Evolutionary conservation across 2,113 vertebrate genomes (phyloP).

Genomic region (Sphaerodactylus townsendi): DNA sequence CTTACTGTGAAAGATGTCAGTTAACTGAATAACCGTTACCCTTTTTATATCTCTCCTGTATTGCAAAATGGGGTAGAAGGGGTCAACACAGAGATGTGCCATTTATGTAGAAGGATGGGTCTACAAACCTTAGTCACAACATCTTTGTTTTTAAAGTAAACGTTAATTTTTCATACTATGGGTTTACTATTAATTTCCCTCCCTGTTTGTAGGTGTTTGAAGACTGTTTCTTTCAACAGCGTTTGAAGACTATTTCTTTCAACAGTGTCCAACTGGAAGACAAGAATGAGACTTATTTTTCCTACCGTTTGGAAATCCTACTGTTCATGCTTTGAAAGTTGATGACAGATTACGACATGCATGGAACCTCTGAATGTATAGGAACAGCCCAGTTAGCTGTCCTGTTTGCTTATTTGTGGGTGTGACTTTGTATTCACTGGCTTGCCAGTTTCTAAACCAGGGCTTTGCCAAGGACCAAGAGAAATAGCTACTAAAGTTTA

Average conservation of each 20-base stretch:
- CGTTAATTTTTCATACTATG: constrained; percentile 5
- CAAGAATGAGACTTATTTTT: constrained; percentile 48
- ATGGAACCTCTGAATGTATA: neutral
- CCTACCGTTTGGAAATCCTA: constrained; percentile 51
- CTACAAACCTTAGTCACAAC: neutral
- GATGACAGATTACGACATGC: constrained; percentile 37
- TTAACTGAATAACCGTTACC: neutral
- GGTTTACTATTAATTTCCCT: constrained; percentile 28
- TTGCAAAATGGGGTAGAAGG: neutral
- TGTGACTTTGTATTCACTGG: constrained; percentile 16
- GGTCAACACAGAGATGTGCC: neutral
- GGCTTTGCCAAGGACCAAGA: constrained; percentile 9
- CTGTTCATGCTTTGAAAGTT: constrained; percentile 47
- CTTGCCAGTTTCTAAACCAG: constrained; percentile 28
- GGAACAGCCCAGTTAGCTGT: constrained; percentile 41
- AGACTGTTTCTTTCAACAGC: constrained; percentile 38
- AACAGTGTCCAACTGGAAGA: constrained; percentile 6
- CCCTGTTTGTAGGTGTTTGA: constrained; percentile 36
- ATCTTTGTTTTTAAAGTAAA: neutral
- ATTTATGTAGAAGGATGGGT: neutral
- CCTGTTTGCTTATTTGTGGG: constrained; percentile 38
- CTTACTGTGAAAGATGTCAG: constrained; percentile 4
- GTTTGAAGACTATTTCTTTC: constrained; percentile 51
- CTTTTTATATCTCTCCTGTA: neutral
- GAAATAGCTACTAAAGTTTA: neutral